Base-by-base conservation (phyloP, 2,888 invertebrate genomes). In the Lymantria monacha region DNA sequence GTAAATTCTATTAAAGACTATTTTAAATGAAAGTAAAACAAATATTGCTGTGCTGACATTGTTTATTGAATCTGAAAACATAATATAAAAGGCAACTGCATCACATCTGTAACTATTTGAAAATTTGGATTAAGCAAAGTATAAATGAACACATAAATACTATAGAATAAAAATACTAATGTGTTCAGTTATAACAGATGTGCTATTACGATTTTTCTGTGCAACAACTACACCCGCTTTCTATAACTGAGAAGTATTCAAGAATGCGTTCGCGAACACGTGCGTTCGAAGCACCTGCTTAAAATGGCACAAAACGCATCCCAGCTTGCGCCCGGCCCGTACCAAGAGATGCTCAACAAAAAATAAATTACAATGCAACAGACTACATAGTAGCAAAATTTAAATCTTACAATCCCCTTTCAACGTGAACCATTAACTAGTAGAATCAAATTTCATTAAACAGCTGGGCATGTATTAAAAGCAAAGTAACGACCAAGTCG, bases 371-470 rank as follows among this genome's bases (percentile, higher is more conserved):
- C 41, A 41, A 41, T 14, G 15, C 56, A 36, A 36, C 41, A 56
- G 54, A 58, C 52, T 66, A 49, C 58, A 59, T 67, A 52, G 68
- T 66, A 71, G 69, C 66, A 48, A 62, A 63, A 67, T 70, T 69
- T 65, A 66, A 72, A 33, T 9, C 33, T 56, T 57, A 72, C 74
- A 79, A 81, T 78, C 76, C 64, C 66, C 68, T 73, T 78, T 78
- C 71, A 78, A 81, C 73, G 74, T 82, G 80, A 79, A 79, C 84
- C 83, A 85, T 87, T 87, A 82, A 76, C 68, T 72, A 77, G 73
- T 72, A 75, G 85, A 81, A 83, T 87, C 85, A 80, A 81, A 85
- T 87, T 85, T 77, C 85, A 81, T 78, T 75, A 81, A 81, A 83
- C 88, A 89, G 82, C 86, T 89, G 87, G 75, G 76, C 70, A 64